Base-by-base conservation (phyloP, 2,113 vertebrate genomes). In the Percopsis transmontana region DNA sequence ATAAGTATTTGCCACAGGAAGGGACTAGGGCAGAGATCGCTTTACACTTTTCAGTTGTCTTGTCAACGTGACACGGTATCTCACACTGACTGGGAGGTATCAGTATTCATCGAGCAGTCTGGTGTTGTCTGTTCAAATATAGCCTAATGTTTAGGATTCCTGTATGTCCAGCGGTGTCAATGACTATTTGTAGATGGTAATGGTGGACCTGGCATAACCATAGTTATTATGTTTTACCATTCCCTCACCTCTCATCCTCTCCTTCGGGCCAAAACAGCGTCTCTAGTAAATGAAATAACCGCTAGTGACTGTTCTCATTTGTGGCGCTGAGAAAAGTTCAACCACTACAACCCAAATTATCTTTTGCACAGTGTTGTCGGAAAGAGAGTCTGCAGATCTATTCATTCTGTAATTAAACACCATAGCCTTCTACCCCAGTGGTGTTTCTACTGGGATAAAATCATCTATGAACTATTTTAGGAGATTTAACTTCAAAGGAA, bases 311-410 rank as follows among this genome's bases (percentile, higher is more conserved):
- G 42, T 41, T 39, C 57, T 85, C 77, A 72, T 51, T 57, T 58
- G 20, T 33, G 5, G 47, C 76, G 82, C 81, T 85, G 81, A 78
- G 70, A 84, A 86, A 61, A 76, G 55, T 77, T 82, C 85, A 83
- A 81, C 83, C 79, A 58, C 82, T 72, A 75, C 77, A 80, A 52
- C 61, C 61, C 40, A 69, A 85, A 88, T 88, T 82, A 80, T 64
- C 61, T 74, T 74, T 59, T 75, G 77, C 85, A 67, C 24, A 75
- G 70, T 82, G 83, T 86, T 79, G 75, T 88, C 85, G 85, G 77
- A 87, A 81, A 76, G 71, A 76, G 71, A 80, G 67, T 79, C 60
- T 71, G 55, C 79, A 58, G 38, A 47, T 50, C 72, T 59, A 70
- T 58, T 44, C 79, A 70, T 60, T 68, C 80, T 77, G 0, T 64